phyloP scores from a whole-genome alignment of 2,888 invertebrate genomes.

The Luperina testacea region DNA sequence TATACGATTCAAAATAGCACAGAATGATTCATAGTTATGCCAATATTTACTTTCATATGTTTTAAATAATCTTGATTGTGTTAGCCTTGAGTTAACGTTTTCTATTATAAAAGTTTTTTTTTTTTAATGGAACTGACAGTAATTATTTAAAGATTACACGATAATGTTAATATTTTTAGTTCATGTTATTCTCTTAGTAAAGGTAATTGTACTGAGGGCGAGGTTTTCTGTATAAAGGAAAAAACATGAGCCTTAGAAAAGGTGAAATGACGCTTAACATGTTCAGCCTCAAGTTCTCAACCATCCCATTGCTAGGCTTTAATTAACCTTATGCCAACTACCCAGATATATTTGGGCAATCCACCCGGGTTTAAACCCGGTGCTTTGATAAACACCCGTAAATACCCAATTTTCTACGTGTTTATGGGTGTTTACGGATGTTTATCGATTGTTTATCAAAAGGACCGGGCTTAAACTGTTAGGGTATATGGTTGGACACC shows the following conservation, averaged over 20 bases:
- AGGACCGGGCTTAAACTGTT: too few relatives aligned
- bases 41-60: too few relatives aligned
- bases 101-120: not conserved
- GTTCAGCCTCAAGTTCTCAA: not conserved
- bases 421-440: too few relatives aligned
- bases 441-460: too few relatives aligned
- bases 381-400: too few relatives aligned
- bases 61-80: too few relatives aligned
- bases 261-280: not conserved
- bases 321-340: too few relatives aligned
- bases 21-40: not conserved
- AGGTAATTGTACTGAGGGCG: not conserved
- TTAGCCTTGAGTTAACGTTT: not conserved
- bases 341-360: too few relatives aligned
- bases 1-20: slow-evolving; percentile 14
- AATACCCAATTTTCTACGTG: too few relatives aligned
- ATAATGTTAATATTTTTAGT: too few relatives aligned
- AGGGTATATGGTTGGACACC: too few relatives aligned
- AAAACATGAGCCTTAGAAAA: not conserved
- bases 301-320: not conserved
- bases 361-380: too few relatives aligned
- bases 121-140: not conserved
- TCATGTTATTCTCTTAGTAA: not conserved
- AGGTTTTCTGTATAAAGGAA: not conserved
- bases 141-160: not conserved